phyloP scores from a whole-genome alignment of 1,140 invertebrate species.

The Nilaparvata lugens region DNA sequence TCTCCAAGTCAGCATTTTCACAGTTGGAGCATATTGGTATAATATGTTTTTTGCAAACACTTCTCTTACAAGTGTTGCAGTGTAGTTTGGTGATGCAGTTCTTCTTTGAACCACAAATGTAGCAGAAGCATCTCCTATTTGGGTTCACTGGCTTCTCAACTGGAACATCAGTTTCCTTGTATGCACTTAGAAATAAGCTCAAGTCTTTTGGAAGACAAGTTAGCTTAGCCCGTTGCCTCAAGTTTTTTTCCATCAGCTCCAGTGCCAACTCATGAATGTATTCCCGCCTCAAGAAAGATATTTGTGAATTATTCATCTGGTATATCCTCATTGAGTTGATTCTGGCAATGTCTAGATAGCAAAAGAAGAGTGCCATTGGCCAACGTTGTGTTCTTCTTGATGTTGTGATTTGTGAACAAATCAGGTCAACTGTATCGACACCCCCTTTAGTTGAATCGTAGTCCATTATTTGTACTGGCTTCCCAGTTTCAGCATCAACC shows the following conservation, averaged over 20 bases:
- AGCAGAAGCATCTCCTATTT: too few species aligned
- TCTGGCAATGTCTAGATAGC: constrained; percentile 26
- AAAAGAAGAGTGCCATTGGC: constrained; percentile 26
- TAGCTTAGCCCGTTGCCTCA: background rate
- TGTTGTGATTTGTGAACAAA: background rate
- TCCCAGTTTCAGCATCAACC: constrained; percentile 6
- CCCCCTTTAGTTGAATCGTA: constrained; percentile 4
- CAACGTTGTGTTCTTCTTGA: constrained; percentile 3
- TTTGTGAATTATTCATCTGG: too few species aligned
- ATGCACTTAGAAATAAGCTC: background rate
- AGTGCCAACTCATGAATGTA: background rate
- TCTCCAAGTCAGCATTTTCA: too few species aligned
- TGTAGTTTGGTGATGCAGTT: too few species aligned
- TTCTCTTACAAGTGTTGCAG: too few species aligned
- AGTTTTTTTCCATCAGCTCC: background rate
- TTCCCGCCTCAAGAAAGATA: background rate
- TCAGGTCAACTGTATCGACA: constrained; percentile 2
- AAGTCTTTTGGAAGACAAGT: background rate
- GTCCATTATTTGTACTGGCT: background rate
- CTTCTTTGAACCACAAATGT: too few species aligned
- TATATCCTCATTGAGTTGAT: constrained; percentile 18
- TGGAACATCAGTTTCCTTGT: background rate
- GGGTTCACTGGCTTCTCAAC: too few species aligned
- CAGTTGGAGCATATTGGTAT: too few species aligned
- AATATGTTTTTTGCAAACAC: too few species aligned